Percentiles rank a stretch among this genome's conserved stretches.
phyloP scores from a whole-genome alignment of 1,140 invertebrate species.

The Ceratina calcarata region DNA sequence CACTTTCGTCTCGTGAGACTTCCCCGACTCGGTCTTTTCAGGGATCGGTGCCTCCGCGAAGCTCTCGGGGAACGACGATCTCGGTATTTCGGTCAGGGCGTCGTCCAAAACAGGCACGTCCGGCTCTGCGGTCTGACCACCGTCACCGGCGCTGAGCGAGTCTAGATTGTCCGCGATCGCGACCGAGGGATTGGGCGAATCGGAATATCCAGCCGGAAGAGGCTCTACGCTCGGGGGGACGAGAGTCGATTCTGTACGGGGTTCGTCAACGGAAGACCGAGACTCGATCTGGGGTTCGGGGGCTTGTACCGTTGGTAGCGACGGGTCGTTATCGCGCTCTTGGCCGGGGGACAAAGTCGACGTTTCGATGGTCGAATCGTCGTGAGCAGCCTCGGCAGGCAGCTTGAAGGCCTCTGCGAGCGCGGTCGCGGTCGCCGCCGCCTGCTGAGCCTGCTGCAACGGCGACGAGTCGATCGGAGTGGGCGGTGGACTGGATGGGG shows the following conservation, averaged over 20 bases:
- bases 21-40: too few species aligned
- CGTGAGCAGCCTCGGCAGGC: slow-evolving; percentile 66
- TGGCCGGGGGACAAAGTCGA: slow-evolving; percentile 12
- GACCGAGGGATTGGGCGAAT: slow-evolving; percentile 2
- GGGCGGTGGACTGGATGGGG: slow-evolving; percentile 78
- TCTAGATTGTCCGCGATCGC: background rate
- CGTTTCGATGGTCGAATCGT: background rate
- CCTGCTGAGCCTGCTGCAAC: slow-evolving; percentile 77
- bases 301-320: slow-evolving; percentile 1
- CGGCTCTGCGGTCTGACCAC: background rate
- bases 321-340: slow-evolving; percentile 27
- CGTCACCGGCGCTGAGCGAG: slow-evolving; percentile 1
- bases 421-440: slow-evolving; percentile 68
- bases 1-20: background rate
- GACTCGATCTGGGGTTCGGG: slow-evolving; percentile 26
- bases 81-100: too few species aligned
- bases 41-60: background rate
- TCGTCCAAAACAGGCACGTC: too few species aligned
- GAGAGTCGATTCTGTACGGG: slow-evolving; percentile 31
- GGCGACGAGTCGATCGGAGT: slow-evolving; percentile 78
- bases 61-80: background rate
- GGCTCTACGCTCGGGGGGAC: slow-evolving; percentile 23
- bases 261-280: slow-evolving; percentile 29
- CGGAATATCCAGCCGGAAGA: slow-evolving; percentile 37
- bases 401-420: slow-evolving; percentile 74